A percentile compares a stretch with the other conserved stretches of the same genome.
Conservation (phyloP, 2,113 vertebrate genomes). For the Sinocyclocheilus grahami region DNA sequence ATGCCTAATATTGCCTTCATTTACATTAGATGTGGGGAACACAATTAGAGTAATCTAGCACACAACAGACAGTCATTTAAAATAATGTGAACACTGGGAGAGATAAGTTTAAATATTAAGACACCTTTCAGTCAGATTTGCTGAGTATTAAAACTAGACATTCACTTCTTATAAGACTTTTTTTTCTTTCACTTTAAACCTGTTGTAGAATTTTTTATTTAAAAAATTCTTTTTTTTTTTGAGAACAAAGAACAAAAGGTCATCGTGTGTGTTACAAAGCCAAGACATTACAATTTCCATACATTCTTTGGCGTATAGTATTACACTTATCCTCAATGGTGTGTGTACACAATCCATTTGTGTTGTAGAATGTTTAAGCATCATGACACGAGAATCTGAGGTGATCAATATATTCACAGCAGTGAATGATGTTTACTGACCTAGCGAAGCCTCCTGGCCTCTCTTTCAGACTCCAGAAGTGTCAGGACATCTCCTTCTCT, state of each 20-base stretch:
- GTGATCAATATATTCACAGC: neutral
- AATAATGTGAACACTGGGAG: no score
- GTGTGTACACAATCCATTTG: neutral
- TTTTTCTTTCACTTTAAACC: no score
- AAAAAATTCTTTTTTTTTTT: no score
- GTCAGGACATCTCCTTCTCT: conserved; percentile 97
- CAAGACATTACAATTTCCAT: no score
- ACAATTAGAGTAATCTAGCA: neutral
- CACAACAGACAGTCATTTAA: neutral
- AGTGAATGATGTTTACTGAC: conserved; percentile 13
- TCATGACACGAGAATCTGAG: neutral
- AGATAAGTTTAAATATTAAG: neutral
- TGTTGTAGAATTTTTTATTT: neutral
- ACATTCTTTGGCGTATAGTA: no score
- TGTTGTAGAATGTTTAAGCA: neutral
- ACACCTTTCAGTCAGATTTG: neutral
- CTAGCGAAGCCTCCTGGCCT: conserved; percentile 90
- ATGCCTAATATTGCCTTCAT: neutral
- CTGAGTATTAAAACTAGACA: neutral
- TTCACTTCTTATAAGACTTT: neutral
- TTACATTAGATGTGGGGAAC: neutral
- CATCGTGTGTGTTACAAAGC: no score
- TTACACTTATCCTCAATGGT: no score
- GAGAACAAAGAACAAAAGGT: no score
- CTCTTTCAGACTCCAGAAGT: conserved; percentile 93